Evolutionary conservation across 1,140 invertebrate species (phyloP), one percentile per base, ranked within the genome.

Genomic region (Nylanderia fulva): DNA sequence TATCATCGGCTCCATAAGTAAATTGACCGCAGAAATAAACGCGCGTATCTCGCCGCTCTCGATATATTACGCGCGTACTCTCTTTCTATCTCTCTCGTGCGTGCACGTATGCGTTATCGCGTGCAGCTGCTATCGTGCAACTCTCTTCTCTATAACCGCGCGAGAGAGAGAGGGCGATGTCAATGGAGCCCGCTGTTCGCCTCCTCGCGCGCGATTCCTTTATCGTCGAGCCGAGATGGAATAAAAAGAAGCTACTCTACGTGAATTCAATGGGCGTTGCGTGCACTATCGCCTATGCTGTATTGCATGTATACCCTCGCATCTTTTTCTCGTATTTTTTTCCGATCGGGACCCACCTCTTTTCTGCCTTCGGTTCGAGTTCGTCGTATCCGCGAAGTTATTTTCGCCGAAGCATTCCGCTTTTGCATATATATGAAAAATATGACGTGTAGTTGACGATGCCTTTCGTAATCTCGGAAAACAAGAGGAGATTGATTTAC

Each of bases 11-110:
- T 90, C 84, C 90, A 90, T 91, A 92, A 93, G 93, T 92, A 93
- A 92, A 77, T 85, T 77, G 71, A 68, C 68, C 68, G 75, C 90
- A 93, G 89, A 92, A 92, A 92, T 93, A 92, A 91, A 90, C 91
- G 90, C 87, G 90, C 87, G 89, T 91, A 91, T 91, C 91, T 80
- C 48, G 27, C 27, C 75, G 48, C 56, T 27, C 42, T 48, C 56
- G 80, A 33, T 76, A 86, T 71, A 77, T 85, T 77, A 80, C 54
- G 54, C 79, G 52, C 27, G 36, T 24, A 15, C 48, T 27, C 71
- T 27, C n/a, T n/a, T n/a, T n/a, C n/a, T n/a, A n/a, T n/a, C n/a
- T n/a, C 29, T 33, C 29, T 1, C 3, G 29, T 3, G 29, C 9
- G 60, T 39, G 33, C 42, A 33, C 90, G 45, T 71, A 56, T 71